Evolutionary conservation across 2,797 vertebrate species (phyloP), one percentile per base, ranked within the genome.

Genomic region (Anolis apletophallus): DNA sequence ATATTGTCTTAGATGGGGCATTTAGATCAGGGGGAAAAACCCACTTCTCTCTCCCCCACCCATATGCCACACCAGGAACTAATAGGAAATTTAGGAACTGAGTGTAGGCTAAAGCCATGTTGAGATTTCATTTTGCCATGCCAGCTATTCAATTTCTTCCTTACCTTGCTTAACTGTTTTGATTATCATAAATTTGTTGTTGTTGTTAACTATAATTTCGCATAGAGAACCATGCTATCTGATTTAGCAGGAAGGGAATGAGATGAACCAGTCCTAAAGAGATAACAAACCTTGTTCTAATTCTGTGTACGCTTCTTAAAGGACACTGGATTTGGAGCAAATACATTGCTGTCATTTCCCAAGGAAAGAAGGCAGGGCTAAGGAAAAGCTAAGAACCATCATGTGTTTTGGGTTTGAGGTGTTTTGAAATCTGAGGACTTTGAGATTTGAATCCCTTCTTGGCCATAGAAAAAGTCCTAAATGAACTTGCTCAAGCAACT

Each of bases 131-230:
- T 71, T 78, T 55, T n/a, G 34, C 74, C 19, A 78, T n/a, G 54
- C 52, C 14, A 85, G 55, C 11, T 12, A 79, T 71, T 84, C 46
- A 21, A 36, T 76, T 29, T 26, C 14, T 26, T 9, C 59, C 12
- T 34, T 75, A 46, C 29, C 26, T 52, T 36, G 50, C 34, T 52
- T 55, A 54, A 55, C 72, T 84, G 59, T 67, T 84, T 84, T 32
- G n/a, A 84, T 76, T 84, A 26, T 75, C 19, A 76, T 67, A 84
- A 52, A 83, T 55, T 29, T 82, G 34, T 72, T 55, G 32, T 81
- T 81, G 50, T 34, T 81, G 69, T 46, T 59, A 10, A 59, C 26
- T 46, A 40, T 46, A 74, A 77, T 36, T 77, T 16, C 69, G 6
- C 50, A 46, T n/a, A 14, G 75, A 78, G 50, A 19, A 29, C 67